Evolutionary conservation across 2,797 vertebrate species (phyloP).

Genomic region (Decapterus maruadsi): DNA sequence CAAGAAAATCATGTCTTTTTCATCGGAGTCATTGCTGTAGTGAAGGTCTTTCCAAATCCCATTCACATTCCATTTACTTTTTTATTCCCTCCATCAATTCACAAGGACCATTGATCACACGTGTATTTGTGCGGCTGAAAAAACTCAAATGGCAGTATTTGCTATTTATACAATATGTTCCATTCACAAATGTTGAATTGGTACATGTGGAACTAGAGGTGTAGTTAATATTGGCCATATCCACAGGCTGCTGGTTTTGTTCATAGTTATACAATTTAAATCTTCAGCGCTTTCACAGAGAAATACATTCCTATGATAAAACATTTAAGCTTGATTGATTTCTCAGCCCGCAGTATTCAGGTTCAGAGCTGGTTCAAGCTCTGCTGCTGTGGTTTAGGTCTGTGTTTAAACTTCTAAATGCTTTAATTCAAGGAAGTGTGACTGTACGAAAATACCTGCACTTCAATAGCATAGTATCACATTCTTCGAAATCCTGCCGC

Average conservation of each 20-base stretch:
- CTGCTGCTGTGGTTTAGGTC: constrained; percentile 15
- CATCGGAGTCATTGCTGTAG: not conserved
- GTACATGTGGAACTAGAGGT: constrained; percentile 42
- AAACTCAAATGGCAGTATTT: constrained; percentile 32
- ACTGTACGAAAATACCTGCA: not conserved
- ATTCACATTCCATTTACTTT: constrained; percentile 38
- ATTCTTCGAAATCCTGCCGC: not conserved
- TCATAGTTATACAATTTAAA: constrained; percentile 28
- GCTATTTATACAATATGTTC: constrained; percentile 22
- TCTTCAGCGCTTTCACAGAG: constrained; percentile 27
- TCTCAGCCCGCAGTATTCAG: constrained; percentile 23
- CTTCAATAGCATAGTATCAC: not conserved
- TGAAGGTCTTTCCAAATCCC: constrained; percentile 33
- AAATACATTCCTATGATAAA: constrained; percentile 25
- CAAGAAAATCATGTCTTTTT: constrained; percentile 21
- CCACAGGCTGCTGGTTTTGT: constrained; percentile 33
- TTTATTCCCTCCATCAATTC: constrained; percentile 48
- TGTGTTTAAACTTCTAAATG: not conserved
- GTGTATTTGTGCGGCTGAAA: constrained; percentile 45
- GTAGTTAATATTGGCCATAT: constrained; percentile 44
- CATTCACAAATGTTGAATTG: constrained; percentile 33
- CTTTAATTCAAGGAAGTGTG: not conserved
- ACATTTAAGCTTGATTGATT: constrained; percentile 40
- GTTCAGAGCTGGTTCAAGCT: constrained; percentile 8
- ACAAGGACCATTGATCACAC: constrained; percentile 61